Conservation (phyloP, 2,888 invertebrate genomes). For the Heliconius cydno region DNA sequence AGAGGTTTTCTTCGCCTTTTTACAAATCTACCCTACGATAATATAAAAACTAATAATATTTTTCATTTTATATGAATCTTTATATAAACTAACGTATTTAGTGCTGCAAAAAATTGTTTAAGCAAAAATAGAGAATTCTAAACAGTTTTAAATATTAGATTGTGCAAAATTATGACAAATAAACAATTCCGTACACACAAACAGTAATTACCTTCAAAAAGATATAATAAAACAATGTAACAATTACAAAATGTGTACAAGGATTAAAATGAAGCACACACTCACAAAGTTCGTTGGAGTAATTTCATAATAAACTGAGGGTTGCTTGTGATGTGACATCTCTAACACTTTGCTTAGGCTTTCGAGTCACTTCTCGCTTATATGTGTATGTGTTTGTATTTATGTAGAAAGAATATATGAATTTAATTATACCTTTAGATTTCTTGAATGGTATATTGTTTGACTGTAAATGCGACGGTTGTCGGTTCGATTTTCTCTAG, state of each 20-base stretch:
- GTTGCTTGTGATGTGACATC: conserved; percentile 39
- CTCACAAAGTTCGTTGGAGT: conserved; percentile 44
- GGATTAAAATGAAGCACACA: conserved; percentile 55
- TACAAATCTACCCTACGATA: too few relatives aligned
- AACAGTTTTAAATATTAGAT: background rate
- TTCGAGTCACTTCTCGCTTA: conserved; percentile 8
- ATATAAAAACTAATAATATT: too few relatives aligned
- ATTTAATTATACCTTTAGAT: conserved; percentile 10
- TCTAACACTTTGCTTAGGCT: conserved; percentile 36
- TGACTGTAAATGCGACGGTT: background rate
- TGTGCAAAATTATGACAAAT: background rate
- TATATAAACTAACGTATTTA: too few relatives aligned
- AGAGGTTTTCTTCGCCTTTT: too few relatives aligned
- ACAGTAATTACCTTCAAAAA: conserved; percentile 7
- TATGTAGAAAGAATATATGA: background rate
- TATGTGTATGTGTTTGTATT: background rate
- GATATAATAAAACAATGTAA: conserved; percentile 42
- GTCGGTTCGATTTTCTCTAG: background rate
- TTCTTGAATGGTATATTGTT: background rate
- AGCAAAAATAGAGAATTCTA: background rate
- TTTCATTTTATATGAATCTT: too few relatives aligned
- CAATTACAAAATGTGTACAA: conserved; percentile 57
- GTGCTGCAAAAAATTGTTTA: background rate
- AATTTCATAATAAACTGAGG: conserved; percentile 46
- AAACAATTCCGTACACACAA: background rate